phyloP scores from a whole-genome alignment of 2,888 invertebrate species.

The Buathra laborator region DNA sequence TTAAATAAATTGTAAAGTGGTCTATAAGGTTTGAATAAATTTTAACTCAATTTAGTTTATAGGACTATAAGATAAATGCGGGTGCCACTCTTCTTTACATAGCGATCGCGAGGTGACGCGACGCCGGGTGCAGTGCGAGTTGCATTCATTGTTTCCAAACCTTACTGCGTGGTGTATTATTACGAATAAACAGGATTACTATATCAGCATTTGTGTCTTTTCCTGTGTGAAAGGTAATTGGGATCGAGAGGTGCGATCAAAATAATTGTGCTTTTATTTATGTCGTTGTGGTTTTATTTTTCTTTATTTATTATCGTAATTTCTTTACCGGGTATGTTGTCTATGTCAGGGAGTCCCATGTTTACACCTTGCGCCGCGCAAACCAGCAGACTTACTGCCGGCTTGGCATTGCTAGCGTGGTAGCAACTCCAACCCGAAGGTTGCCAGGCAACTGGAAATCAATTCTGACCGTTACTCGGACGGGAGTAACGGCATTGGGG shows the following conservation, averaged over 20 bases:
- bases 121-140: conserved; percentile 41
- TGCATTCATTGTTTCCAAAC: conserved; percentile 17
- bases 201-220: not conserved
- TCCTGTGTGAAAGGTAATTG: not conserved
- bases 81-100: conserved; percentile 30
- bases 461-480: conserved; percentile 76
- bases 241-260: conserved; percentile 10
- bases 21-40: not conserved
- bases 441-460: conserved; percentile 82
- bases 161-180: not conserved
- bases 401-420: conserved; percentile 74
- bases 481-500: conserved; percentile 12
- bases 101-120: conserved; percentile 47
- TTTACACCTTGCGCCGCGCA: conserved; percentile 78
- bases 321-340: conserved; percentile 81
- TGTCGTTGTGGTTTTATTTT: conserved; percentile 25
- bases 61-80: conserved; percentile 13
- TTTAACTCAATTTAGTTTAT: conserved; percentile 13
- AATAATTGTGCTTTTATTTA: conserved; percentile 42
- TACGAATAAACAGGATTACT: not conserved
- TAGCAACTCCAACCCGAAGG: conserved; percentile 77
- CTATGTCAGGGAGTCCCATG: conserved; percentile 81
- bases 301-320: conserved; percentile 36
- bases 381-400: conserved; percentile 80
- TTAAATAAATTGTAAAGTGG: not conserved